Conservation (phyloP, 2,888 invertebrate genomes). For the Apodemia mormo region DNA sequence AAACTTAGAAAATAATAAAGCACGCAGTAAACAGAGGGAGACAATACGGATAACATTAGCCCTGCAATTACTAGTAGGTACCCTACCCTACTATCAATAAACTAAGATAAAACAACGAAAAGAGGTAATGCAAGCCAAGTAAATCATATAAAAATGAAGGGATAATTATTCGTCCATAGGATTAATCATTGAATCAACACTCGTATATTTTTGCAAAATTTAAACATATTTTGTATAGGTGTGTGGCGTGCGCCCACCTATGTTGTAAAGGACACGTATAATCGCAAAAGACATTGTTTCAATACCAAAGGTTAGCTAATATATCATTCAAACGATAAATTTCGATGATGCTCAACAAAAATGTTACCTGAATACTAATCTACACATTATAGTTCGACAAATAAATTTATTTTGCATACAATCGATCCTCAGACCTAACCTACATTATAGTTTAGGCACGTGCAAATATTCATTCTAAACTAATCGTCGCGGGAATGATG, state of each 20-base stretch:
- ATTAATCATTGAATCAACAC: neutral
- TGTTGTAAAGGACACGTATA: neutral
- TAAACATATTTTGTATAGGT: neutral
- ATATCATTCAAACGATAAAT: neutral
- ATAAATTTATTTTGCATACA: constrained; percentile 8
- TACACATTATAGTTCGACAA: neutral
- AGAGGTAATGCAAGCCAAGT: too few species aligned
- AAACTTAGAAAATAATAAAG: too few species aligned
- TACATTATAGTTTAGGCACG: neutral
- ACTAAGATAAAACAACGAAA: too few species aligned
- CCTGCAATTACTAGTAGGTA: too few species aligned
- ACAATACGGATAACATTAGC: too few species aligned
- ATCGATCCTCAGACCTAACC: constrained; percentile 4
- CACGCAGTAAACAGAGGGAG: too few species aligned
- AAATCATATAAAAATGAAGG: too few species aligned
- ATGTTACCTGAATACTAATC: constrained; percentile 11
- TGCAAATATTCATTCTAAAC: neutral
- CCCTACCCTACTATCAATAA: too few species aligned
- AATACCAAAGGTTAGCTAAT: constrained; percentile 21
- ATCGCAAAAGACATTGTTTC: constrained; percentile 5
- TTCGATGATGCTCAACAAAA: constrained; percentile 10
- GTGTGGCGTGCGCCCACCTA: neutral
- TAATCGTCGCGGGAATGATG: constrained; percentile 3
- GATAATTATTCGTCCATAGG: too few species aligned
- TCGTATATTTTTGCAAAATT: neutral